Conservation (phyloP, 1,140 invertebrate genomes). For the Conus ventricosus region DNA sequence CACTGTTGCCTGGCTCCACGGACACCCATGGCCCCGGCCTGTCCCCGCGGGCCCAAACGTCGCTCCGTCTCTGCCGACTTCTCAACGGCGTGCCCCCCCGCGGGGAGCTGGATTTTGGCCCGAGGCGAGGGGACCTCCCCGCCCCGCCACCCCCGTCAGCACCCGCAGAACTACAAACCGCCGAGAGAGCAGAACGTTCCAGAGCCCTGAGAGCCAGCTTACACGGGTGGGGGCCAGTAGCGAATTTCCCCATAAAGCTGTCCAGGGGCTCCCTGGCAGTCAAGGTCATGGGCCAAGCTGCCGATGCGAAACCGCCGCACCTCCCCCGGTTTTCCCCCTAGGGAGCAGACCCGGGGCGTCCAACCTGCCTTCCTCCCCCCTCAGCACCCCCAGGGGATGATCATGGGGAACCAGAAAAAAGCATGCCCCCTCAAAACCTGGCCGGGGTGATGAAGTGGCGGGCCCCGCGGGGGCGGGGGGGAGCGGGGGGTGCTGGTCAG, state of each 20-base stretch:
- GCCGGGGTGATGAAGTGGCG: constrained; percentile 59
- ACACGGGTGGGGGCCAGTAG: constrained; percentile 79
- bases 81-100: constrained; percentile 17
- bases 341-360: constrained; percentile 8
- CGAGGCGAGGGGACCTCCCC: constrained; percentile 26
- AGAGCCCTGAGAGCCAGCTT: constrained; percentile 83
- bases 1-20: constrained; percentile 18
- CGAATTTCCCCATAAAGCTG: constrained; percentile 57
- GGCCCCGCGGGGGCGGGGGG: constrained; percentile 41
- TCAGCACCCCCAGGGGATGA: constrained; percentile 34
- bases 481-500: background rate
- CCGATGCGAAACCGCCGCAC: constrained; percentile 35
- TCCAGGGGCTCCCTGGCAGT: constrained; percentile 15
- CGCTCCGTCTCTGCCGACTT: constrained; percentile 67
- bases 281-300: background rate
- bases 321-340: constrained; percentile 29
- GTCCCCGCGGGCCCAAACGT: constrained; percentile 42
- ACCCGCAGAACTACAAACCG: constrained; percentile 38
- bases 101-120: background rate
- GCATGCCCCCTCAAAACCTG: constrained; percentile 46
- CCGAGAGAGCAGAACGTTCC: constrained; percentile 58
- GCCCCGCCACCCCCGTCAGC: constrained; percentile 47
- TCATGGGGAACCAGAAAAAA: constrained; percentile 41
- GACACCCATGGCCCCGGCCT: constrained; percentile 27
- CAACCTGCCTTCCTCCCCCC: constrained; percentile 35